Evolutionary conservation across 2,113 vertebrate genomes (phyloP), one percentile per base, ranked within the genome.

Genomic region (Lagopus muta): DNA sequence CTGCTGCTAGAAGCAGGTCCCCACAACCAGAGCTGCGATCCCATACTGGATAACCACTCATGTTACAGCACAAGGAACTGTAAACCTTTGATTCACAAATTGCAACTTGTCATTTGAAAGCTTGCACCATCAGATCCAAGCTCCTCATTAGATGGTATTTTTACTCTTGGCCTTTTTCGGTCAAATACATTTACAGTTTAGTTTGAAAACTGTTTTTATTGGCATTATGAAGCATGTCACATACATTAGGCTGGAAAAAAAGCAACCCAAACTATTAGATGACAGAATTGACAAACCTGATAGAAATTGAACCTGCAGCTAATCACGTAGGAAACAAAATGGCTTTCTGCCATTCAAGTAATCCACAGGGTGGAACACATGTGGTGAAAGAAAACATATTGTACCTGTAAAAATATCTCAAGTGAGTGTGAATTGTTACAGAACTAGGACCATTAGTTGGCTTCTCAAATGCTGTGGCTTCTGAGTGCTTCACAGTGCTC

Each of bases 221-320:
- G 61, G 58, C 66, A 86, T 86, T 82, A 80, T 27, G 72, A 93
- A 95, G 81, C 45, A 47, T 72, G 83, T 85, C 89, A 90, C 86
- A 93, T 45, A 87, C 25, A 54, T 93, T 71, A 94, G 58, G 75
- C 54, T 80, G 66, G 89, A 27, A 91, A 79, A 89, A 52, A 54
- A 9, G 52, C 52, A 54, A 42, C 2, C 4, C 34, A 42, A 47
- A 67, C 54, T 70, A 75, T 69, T 69, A 79, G 30, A 62, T 12
- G 25, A 79, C 92, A 57, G 38, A 65, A 60, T 30, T 45, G 86
- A 80, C 76, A 94, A 94, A 97, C 90, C 72, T 75, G 86, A 96
- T 78, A 72, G 76, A 80, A 94, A 93, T n/a, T 48, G 90, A 97
- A 96, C 88, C 86, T 86, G 90, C 90, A 90, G 91, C 84, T 93